Base-by-base conservation (phyloP, 1,140 invertebrate species). In the Telenomus remus region DNA sequence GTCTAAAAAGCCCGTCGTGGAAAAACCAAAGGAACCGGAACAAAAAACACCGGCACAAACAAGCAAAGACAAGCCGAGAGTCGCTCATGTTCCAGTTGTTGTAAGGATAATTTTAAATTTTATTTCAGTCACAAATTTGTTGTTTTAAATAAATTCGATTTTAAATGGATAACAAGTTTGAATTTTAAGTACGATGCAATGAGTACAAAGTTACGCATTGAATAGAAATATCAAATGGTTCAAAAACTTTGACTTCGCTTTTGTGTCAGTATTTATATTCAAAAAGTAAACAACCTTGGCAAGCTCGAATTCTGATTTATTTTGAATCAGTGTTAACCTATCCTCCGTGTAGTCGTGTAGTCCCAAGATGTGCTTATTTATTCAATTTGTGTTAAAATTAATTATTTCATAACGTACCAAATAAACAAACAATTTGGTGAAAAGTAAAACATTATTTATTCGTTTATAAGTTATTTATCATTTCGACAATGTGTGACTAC, bases 61-160 rank as follows among this genome's bases (percentile, higher is more conserved):
- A 0, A 84, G 89, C 19, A 95, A 94, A 85, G 90, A 91, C 11
- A 83, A 86, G 37, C 86, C 89, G 33, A 89, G 94, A 59, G 87
- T 94, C 16, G 94, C 95, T 12, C 95, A 96, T 79, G 76, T 90
- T 34, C 91, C 91, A 4, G 89, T 90, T 83, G 55, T 81, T 53
- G 90, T 91, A 83, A 84, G 81, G 11, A 43, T 16, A 39, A 4
- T 39, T 39, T 39, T 11, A 39, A 39, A n/a, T 4, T 11, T 4
- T 9, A 11, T 11, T 3, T 11, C 37, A n/a, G 3, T 39, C 9
- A 39, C 3, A 39, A 39, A 4, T 9, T 39, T 39, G 8, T 27
- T 27, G 6, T 27, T 14, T 56, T 84, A 35, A 60, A 44, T 6
- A 75, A 85, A 69, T 79, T 85, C 53, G 56, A 51, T 44, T 13